phyloP scores from a whole-genome alignment of 2,888 invertebrate species.

The Noctua comes region DNA sequence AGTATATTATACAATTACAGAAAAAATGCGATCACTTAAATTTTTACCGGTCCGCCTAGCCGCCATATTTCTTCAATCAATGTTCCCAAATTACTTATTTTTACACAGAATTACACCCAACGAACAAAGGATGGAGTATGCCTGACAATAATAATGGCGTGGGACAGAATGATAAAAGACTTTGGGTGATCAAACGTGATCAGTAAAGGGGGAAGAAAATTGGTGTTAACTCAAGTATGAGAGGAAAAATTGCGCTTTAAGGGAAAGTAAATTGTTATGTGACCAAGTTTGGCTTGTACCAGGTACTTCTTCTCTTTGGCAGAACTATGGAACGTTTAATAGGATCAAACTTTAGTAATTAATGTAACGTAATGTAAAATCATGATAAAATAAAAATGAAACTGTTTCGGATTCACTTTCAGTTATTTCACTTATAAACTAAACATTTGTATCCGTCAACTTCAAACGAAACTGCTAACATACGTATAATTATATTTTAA shows the following conservation, averaged over 20 bases:
- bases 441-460: neutral
- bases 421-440: neutral
- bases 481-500: neutral
- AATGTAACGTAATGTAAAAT: neutral
- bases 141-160: conserved; percentile 69
- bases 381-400: neutral
- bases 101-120: conserved; percentile 48
- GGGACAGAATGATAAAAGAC: conserved; percentile 55
- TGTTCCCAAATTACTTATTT: conserved; percentile 30
- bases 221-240: conserved; percentile 46
- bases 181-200: conserved; percentile 52
- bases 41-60: neutral
- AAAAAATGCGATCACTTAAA: neutral
- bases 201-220: conserved; percentile 49
- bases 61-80: conserved; percentile 7
- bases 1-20: no score
- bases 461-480: neutral
- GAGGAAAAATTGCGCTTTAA: conserved; percentile 27
- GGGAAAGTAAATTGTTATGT: conserved; percentile 30
- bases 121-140: conserved; percentile 48
- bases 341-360: neutral
- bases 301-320: neutral
- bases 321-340: neutral
- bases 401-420: neutral
- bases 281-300: neutral